A percentile compares a stretch with the other conserved stretches of the same genome.
Evolutionary conservation across 2,888 invertebrate species (phyloP).

Genomic region (Amiota mariae): DNA sequence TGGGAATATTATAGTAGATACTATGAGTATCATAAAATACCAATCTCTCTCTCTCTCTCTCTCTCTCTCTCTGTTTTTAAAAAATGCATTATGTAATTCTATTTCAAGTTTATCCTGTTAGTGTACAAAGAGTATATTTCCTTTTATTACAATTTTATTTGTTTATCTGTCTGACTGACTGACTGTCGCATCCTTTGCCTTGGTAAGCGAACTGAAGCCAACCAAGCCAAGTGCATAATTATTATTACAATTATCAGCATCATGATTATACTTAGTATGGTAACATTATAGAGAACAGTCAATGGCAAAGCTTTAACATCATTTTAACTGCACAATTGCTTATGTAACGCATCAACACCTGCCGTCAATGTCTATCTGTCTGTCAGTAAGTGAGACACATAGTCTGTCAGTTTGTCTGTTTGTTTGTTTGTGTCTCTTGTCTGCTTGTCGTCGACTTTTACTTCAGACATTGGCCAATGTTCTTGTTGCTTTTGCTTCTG

Average conservation of each 20-base stretch:
- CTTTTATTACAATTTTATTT: neutral
- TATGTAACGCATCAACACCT: constrained; percentile 30
- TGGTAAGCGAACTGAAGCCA: neutral
- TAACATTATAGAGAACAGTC: neutral
- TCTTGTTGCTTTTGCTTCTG: neutral
- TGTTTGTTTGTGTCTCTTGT: neutral
- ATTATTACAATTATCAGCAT: constrained; percentile 15
- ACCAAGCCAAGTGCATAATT: constrained; percentile 23
- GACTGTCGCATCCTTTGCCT: no score
- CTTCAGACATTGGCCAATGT: neutral
- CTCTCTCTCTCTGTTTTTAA: no score
- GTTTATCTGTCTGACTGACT: neutral
- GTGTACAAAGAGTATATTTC: neutral
- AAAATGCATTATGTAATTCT: neutral
- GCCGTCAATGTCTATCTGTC: neutral
- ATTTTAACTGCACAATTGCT: constrained; percentile 4
- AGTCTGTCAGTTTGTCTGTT: no score
- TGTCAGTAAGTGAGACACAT: no score
- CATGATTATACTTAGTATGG: neutral
- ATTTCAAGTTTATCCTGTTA: neutral
- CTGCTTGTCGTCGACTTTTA: neutral
- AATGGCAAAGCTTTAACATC: neutral
- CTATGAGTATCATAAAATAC: no score
- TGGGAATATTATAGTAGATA: no score
- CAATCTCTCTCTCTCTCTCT: no score